phyloP scores from a whole-genome alignment of 2,888 invertebrate genomes.

The Drosophila trichaetosa region DNA sequence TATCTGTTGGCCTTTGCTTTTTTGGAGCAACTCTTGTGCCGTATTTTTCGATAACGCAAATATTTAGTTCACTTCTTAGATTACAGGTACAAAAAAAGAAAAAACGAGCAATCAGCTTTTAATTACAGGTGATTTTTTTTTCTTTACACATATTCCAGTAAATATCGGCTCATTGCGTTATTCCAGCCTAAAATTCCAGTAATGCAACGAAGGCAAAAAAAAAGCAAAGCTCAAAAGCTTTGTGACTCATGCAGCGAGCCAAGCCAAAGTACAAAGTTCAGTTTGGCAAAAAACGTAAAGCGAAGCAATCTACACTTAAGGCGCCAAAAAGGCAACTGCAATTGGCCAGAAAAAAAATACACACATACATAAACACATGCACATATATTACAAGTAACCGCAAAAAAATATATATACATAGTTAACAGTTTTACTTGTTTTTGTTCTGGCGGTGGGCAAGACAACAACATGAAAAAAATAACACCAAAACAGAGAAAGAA shows the following conservation, averaged over 20 bases:
- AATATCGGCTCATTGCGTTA: neutral
- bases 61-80: constrained; percentile 28
- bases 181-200: constrained; percentile 4
- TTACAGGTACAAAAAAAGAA: constrained; percentile 19
- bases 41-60: constrained; percentile 48
- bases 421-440: constrained; percentile 18
- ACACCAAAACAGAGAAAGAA: constrained; percentile 23
- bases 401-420: constrained; percentile 17
- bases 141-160: neutral
- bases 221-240: constrained; percentile 26
- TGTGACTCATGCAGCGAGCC: constrained; percentile 53
- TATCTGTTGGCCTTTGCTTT: constrained; percentile 42
- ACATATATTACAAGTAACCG: constrained; percentile 15
- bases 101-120: constrained; percentile 24
- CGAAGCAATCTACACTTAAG: constrained; percentile 43
- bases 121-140: constrained; percentile 22
- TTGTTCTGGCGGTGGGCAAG: constrained; percentile 45
- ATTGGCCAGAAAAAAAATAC: constrained; percentile 36
- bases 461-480: constrained; percentile 31
- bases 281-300: constrained; percentile 35
- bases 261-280: constrained; percentile 66
- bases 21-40: constrained; percentile 30
- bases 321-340: constrained; percentile 63
- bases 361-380: neutral
- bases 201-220: constrained; percentile 5